A percentile compares a stretch with the other conserved stretches of the same genome.
These are phyloP conservation scores for Heliconius ismenius DNA, from an alignment of 2,888 invertebrate species.

Conservation along the genomic window DNA sequence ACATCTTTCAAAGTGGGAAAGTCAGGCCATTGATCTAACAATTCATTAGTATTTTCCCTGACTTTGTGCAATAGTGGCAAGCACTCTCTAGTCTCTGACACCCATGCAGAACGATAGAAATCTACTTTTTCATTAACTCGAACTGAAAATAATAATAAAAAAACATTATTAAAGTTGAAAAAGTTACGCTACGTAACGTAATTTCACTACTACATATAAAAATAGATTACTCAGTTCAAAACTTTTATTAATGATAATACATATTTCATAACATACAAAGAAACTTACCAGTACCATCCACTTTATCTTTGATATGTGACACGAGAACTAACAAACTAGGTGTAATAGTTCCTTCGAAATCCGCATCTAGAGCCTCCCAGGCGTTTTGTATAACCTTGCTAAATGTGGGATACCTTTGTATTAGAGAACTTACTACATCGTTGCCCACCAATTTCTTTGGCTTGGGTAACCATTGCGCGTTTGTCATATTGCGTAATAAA, in stretches of 20 bases:
- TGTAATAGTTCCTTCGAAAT: slow-evolving; percentile 77
- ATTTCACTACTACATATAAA: not conserved
- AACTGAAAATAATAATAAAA: slow-evolving; percentile 49
- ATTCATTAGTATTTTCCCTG: slow-evolving; percentile 80
- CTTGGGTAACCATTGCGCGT: slow-evolving; percentile 82
- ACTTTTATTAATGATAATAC: not conserved
- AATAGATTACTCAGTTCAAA: not conserved
- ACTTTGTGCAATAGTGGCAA: slow-evolving; percentile 86
- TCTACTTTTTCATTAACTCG: slow-evolving; percentile 73
- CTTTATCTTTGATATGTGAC: slow-evolving; percentile 76
- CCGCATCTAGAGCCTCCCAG: slow-evolving; percentile 78
- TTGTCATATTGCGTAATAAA: slow-evolving; percentile 81
- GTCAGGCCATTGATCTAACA: slow-evolving; percentile 92
- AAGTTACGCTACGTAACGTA: too few species aligned
- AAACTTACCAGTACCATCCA: slow-evolving; percentile 68
- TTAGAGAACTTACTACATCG: slow-evolving; percentile 72
- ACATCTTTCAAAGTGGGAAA: slow-evolving; percentile 93
- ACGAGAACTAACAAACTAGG: slow-evolving; percentile 83
- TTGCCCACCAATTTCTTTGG: slow-evolving; percentile 71
- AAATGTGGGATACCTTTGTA: slow-evolving; percentile 83
- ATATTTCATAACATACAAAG: not conserved
- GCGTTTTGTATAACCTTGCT: slow-evolving; percentile 77
- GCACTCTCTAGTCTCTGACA: slow-evolving; percentile 88
- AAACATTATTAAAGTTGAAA: not conserved
- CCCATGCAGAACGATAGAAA: slow-evolving; percentile 92